These are phyloP conservation scores for Sitobion miscanthi DNA, from an alignment of 1,140 invertebrate species.

Conservation along the genomic window DNA sequence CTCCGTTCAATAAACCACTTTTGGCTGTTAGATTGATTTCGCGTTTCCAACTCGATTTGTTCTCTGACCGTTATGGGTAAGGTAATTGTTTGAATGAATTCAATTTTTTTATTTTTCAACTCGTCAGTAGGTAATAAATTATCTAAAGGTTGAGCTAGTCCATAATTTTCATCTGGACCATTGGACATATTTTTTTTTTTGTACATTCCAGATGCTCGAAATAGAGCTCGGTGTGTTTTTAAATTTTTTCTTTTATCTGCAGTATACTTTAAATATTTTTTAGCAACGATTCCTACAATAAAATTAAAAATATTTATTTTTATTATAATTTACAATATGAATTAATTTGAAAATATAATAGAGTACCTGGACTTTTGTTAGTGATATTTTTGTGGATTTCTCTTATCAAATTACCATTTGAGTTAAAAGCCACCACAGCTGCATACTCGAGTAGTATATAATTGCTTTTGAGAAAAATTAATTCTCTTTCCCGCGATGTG, in stretches of 20 bases:
- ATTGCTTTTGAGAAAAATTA: slow-evolving; percentile 6
- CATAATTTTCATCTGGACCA: slow-evolving; percentile 35
- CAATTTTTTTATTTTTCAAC: not conserved
- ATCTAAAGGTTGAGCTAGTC: slow-evolving; percentile 13
- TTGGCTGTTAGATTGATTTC: not conserved
- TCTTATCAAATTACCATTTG: not conserved
- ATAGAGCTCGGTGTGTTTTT: not conserved
- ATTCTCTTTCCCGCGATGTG: not conserved
- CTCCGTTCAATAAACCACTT: slow-evolving; percentile 19
- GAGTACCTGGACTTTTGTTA: not conserved
- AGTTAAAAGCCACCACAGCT: slow-evolving; percentile 21
- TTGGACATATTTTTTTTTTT: not conserved
- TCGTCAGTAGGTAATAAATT: not conserved
- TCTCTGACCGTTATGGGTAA: not conserved
- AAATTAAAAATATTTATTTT: not conserved
- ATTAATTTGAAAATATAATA: not conserved
- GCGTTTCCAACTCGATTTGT: not conserved
- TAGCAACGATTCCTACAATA: slow-evolving; percentile 5
- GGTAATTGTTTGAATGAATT: not conserved
- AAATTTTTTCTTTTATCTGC: not conserved
- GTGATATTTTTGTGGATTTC: slow-evolving; percentile 25
- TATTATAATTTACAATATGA: not conserved
- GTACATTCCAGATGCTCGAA: not conserved
- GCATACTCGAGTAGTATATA: not conserved
- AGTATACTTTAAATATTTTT: slow-evolving; percentile 28